These are phyloP conservation scores for Cotesia chilonis DNA, from an alignment of 1,140 invertebrate genomes.

Conservation along the genomic window DNA sequence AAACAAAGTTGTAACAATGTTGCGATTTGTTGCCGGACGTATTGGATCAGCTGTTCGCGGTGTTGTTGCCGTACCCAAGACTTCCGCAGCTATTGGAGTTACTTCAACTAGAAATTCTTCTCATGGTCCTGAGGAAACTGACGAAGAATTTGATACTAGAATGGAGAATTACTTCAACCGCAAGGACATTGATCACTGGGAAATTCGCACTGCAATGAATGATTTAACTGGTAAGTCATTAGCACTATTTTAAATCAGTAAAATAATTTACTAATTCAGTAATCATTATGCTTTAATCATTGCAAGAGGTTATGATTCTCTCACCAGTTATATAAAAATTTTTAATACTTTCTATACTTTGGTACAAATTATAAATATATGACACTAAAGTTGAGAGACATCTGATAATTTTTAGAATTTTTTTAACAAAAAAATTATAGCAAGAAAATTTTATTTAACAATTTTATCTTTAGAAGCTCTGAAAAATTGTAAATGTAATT, in stretches of 20 bases:
- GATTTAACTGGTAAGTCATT: constrained; percentile 67
- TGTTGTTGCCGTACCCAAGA: constrained; percentile 45
- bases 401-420: no score
- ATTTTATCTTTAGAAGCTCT: no score
- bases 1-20: constrained; percentile 54
- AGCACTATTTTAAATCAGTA: background rate
- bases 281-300: background rate
- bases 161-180: constrained; percentile 89
- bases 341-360: no score
- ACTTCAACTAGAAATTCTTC: constrained; percentile 50
- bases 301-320: background rate
- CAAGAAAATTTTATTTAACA: no score
- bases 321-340: background rate
- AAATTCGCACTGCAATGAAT: constrained; percentile 89
- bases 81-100: constrained; percentile 41
- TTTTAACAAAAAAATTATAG: no score
- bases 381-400: background rate
- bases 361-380: no score
- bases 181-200: constrained; percentile 95
- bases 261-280: constrained; percentile 2
- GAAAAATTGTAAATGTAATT: no score
- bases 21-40: constrained; percentile 63
- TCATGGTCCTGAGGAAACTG: constrained; percentile 63
- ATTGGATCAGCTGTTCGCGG: constrained; percentile 54
- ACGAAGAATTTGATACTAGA: constrained; percentile 78